phyloP scores from a whole-genome alignment of 2,113 vertebrate genomes.

The Ursus arctos region DNA sequence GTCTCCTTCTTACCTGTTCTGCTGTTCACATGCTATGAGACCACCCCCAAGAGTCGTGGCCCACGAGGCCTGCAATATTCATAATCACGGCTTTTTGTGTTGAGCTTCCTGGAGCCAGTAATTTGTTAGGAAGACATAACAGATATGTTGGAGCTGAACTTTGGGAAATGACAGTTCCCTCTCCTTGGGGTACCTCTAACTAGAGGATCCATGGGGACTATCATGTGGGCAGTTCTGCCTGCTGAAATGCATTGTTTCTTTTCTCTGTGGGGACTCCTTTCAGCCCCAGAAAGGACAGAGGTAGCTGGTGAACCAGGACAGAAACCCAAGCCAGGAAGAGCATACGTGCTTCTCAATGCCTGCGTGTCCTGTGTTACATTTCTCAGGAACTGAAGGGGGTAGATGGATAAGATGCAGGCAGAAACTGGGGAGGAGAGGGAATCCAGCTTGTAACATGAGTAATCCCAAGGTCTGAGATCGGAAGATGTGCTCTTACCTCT shows the following conservation, averaged over 20 bases:
- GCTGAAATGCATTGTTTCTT: not conserved
- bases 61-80: not conserved
- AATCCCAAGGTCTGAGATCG: not conserved
- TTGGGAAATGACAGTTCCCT: not conserved
- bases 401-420: not conserved
- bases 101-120: not conserved
- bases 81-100: not conserved
- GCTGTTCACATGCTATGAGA: no score
- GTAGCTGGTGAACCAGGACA: not conserved
- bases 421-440: not conserved
- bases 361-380: not conserved
- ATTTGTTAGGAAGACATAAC: not conserved
- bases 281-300: not conserved
- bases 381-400: not conserved
- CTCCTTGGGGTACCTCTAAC: not conserved
- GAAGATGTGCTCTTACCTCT: not conserved
- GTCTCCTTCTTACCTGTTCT: not conserved
- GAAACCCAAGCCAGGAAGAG: not conserved
- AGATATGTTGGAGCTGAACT: not conserved
- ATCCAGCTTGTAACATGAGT: rapidly evolving
- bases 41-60: not conserved
- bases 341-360: rapidly evolving
- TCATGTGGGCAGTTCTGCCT: not conserved
- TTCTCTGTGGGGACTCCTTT: rapidly evolving
- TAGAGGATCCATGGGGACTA: no score